phyloP scores from a whole-genome alignment of 1,140 invertebrate species.

The Caenorhabditis brenneri region DNA sequence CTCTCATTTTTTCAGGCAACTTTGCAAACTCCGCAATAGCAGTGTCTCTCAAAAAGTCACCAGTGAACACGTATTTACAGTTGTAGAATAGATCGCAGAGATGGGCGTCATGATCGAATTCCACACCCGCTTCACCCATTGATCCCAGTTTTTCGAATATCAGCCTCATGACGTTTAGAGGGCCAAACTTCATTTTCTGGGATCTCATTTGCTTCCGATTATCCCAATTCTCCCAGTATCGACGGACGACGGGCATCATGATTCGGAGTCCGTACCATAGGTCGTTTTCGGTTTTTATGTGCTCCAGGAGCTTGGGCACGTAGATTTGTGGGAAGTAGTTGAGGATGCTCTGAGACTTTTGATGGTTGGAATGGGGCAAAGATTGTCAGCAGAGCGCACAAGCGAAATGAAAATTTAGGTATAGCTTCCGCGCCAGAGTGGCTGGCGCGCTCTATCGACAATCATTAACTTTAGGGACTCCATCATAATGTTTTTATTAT shows the following conservation, averaged over 20 bases:
- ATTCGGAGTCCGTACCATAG: slow-evolving; percentile 46
- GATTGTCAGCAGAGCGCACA: too few species aligned
- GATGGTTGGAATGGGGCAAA: too few species aligned
- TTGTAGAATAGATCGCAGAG: slow-evolving; percentile 57
- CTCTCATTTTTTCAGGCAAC: slow-evolving; percentile 6
- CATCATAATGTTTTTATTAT: too few species aligned
- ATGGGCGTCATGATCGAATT: slow-evolving; percentile 15
- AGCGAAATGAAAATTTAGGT: too few species aligned
- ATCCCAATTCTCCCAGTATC: slow-evolving; percentile 23
- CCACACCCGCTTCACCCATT: background rate
- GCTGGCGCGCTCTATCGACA: too few species aligned
- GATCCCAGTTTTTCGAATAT: slow-evolving; percentile 29
- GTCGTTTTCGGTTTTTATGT: slow-evolving; percentile 44
- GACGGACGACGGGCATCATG: slow-evolving; percentile 3
- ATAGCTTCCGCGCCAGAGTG: too few species aligned
- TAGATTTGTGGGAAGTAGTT: background rate
- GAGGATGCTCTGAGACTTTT: slow-evolving; percentile 11
- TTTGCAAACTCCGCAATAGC: slow-evolving; percentile 15
- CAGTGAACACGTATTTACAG: slow-evolving; percentile 53
- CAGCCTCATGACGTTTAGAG: background rate
- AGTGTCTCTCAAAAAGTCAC: slow-evolving; percentile 45
- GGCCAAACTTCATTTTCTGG: background rate
- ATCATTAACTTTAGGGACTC: too few species aligned
- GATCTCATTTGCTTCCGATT: background rate
- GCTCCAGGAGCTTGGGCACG: background rate